A percentile compares a stretch with the other conserved stretches of the same genome.
These are phyloP conservation scores for Fregata magnificens DNA, from an alignment of 2,113 vertebrate species.

Conservation along the genomic window DNA sequence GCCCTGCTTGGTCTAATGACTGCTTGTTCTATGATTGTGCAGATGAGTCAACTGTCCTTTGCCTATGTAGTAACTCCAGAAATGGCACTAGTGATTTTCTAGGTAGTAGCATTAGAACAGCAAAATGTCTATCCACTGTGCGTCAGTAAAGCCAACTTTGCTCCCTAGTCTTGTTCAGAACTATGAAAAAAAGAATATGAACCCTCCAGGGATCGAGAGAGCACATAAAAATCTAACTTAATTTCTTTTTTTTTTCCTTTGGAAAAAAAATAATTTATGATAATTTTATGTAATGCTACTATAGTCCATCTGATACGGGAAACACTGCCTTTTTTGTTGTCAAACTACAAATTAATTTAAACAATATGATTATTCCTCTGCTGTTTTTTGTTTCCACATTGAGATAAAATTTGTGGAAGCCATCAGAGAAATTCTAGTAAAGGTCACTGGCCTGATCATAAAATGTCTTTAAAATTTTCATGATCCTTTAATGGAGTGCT, in stretches of 20 bases:
- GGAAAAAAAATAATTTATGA: not conserved
- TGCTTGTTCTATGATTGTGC: not conserved
- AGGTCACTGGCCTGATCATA: not conserved
- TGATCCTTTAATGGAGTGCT: not conserved
- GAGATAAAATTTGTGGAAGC: conserved; percentile 7
- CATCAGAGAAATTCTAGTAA: not conserved
- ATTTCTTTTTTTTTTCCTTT: not conserved
- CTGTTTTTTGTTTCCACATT: not conserved
- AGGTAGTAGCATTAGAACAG: not conserved
- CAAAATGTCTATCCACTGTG: not conserved
- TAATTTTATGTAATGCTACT: not conserved
- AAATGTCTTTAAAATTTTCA: conserved; percentile 33
- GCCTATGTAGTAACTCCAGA: not conserved
- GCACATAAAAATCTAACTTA: not conserved
- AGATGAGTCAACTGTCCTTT: not conserved
- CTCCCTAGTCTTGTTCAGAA: not conserved
- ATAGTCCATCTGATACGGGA: not conserved
- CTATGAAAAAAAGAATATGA: not conserved
- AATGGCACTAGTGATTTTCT: not conserved
- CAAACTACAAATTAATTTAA: not conserved
- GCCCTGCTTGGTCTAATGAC: not conserved
- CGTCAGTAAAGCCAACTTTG: not conserved
- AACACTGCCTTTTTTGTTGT: not conserved
- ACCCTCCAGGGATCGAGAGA: not conserved
- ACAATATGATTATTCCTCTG: not conserved